Percentiles rank a stretch among this genome's conserved stretches.
Conservation (phyloP, 2,797 vertebrate genomes). For the Molothrus aeneus region DNA sequence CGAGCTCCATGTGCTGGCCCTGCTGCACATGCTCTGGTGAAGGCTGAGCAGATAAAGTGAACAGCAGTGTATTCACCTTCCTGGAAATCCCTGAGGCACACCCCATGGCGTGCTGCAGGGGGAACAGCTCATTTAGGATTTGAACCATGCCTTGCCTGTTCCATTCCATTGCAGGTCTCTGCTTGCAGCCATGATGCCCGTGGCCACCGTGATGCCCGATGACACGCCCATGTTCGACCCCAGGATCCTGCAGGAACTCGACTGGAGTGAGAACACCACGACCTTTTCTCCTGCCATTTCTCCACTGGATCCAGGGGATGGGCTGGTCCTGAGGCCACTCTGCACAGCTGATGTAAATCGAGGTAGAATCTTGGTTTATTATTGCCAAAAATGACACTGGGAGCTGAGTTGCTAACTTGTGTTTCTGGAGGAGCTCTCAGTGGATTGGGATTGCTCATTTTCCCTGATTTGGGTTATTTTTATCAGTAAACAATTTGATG, state of each 20-base stretch:
- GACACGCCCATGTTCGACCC: constrained; percentile 93
- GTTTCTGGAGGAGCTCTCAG: background rate
- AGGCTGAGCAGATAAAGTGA: background rate
- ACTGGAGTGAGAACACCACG: constrained; percentile 88
- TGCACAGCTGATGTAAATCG: constrained; percentile 88
- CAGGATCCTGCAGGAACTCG: constrained; percentile 86
- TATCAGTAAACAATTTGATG: background rate
- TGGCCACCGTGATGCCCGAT: constrained; percentile 82
- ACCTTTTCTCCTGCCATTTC: constrained; percentile 89
- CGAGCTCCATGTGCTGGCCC: background rate
- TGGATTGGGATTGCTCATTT: background rate
- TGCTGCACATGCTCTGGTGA: background rate
- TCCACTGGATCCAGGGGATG: constrained; percentile 85
- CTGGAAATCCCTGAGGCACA: background rate
- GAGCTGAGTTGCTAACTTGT: background rate
- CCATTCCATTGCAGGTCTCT: background rate
- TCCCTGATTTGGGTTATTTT: background rate
- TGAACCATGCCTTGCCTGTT: rapidly evolving
- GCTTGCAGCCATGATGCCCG: constrained; percentile 61
- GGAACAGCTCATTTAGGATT: rapidly evolving
- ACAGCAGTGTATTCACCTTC: background rate
- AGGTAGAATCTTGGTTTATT: constrained; percentile 75
- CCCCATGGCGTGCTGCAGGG: rapidly evolving
- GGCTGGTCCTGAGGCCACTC: constrained; percentile 90
- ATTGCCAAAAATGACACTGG: rapidly evolving